These are phyloP conservation scores for Pyxicephalus adspersus DNA, from an alignment of 2,113 vertebrate species.

Conservation along the genomic window DNA sequence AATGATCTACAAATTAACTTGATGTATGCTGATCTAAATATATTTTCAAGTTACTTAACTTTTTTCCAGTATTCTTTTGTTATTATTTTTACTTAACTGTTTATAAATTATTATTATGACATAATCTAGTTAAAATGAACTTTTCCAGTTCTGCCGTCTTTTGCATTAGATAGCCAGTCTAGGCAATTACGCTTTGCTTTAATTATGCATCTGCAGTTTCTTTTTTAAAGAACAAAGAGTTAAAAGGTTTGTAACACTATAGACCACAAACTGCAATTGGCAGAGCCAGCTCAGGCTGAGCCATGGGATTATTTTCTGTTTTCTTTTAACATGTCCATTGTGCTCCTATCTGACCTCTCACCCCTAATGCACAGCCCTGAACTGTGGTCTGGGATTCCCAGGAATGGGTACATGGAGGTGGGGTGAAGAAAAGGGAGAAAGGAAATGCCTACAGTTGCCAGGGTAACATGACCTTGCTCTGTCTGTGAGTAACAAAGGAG, in stretches of 20 bases:
- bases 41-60: no score
- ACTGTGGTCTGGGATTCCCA: conserved; percentile 75
- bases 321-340: conserved; percentile 75
- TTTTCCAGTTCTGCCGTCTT: background rate
- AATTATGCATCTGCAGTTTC: conserved; percentile 2
- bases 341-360: conserved; percentile 80
- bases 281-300: conserved; percentile 66
- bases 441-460: conserved; percentile 74
- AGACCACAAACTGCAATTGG: conserved; percentile 56
- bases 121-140: background rate
- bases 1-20: no score
- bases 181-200: background rate
- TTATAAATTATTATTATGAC: no score
- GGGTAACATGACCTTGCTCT: conserved; percentile 73
- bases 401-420: conserved; percentile 66
- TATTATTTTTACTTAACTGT: no score
- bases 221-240: conserved; percentile 13
- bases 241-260: conserved; percentile 22
- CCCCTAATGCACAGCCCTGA: conserved; percentile 70
- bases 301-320: conserved; percentile 73
- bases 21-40: no score
- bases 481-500: conserved; percentile 74
- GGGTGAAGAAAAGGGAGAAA: conserved; percentile 58
- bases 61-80: no score
- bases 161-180: background rate